phyloP scores from a whole-genome alignment of 2,113 vertebrate genomes.

The Hiodon tergisus region DNA sequence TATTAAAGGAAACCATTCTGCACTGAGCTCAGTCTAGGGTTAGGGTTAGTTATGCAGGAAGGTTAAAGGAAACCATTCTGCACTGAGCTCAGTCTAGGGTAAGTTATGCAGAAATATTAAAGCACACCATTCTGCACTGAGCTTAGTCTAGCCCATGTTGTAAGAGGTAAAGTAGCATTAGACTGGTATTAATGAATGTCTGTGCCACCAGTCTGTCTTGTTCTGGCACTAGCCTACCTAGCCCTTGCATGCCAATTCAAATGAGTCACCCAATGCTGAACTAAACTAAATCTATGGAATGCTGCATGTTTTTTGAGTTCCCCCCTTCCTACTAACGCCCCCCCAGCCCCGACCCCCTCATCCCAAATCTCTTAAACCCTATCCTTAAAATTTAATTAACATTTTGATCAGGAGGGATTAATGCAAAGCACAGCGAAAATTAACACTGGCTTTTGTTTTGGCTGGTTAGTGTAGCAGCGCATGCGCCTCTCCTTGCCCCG shows the following conservation, averaged over 20 bases:
- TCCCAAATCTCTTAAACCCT: slow-evolving; percentile 31
- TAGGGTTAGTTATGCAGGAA: too few species aligned
- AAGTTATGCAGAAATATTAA: slow-evolving; percentile 7
- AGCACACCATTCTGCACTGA: slow-evolving; percentile 9
- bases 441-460: slow-evolving; percentile 29
- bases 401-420: slow-evolving; percentile 31
- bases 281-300: background rate
- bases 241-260: background rate
- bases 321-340: background rate
- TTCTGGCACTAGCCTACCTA: background rate
- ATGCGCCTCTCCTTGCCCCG: slow-evolving; percentile 1
- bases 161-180: slow-evolving; percentile 11
- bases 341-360: background rate
- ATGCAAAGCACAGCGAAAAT: slow-evolving; percentile 17
- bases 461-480: slow-evolving; percentile 20
- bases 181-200: slow-evolving; percentile 14
- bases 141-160: background rate
- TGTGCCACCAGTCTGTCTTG: background rate
- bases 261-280: background rate
- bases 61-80: too few species aligned
- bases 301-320: background rate
- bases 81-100: too few species aligned
- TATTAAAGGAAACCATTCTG: too few species aligned
- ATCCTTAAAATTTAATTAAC: slow-evolving; percentile 31
- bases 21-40: too few species aligned